Evolutionary conservation across 2,888 invertebrate species (phyloP).

Genomic region (Rhamnusium bicolor): DNA sequence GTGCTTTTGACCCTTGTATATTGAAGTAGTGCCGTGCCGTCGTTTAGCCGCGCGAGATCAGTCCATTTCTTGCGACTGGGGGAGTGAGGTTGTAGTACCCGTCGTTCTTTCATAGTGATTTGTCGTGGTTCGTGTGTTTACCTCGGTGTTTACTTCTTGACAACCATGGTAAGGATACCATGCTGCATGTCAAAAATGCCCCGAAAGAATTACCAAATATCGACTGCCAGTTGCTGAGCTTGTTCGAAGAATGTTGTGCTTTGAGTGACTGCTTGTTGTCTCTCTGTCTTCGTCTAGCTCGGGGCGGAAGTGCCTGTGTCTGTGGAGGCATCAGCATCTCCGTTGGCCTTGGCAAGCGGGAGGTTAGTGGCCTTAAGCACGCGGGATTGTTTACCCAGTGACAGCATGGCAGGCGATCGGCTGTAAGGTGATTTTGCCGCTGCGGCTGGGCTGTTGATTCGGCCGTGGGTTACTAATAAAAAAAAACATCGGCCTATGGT

Average conservation of each 20-base stretch:
- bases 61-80: constrained; percentile 70
- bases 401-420: constrained; percentile 66
- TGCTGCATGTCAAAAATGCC: constrained; percentile 43
- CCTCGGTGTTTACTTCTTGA: constrained; percentile 36
- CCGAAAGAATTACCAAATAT: constrained; percentile 35
- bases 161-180: constrained; percentile 45
- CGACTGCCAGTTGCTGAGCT: constrained; percentile 32
- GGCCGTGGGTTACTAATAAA: constrained; percentile 43
- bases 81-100: constrained; percentile 59
- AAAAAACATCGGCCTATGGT: constrained; percentile 55
- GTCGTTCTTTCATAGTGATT: constrained; percentile 43
- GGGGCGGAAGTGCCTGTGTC: constrained; percentile 67
- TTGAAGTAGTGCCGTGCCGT: constrained; percentile 55
- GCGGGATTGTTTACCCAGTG: constrained; percentile 71
- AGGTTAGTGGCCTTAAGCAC: constrained; percentile 71
- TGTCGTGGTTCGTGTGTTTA: constrained; percentile 41
- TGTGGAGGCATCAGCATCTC: constrained; percentile 66
- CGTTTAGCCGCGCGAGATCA: constrained; percentile 69
- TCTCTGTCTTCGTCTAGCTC: constrained; percentile 65
- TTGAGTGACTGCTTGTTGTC: constrained; percentile 65
- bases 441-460: constrained; percentile 44
- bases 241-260: constrained; percentile 52
- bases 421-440: constrained; percentile 32
- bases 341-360: constrained; percentile 68
- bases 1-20: constrained; percentile 75